Base-by-base conservation (phyloP, 2,888 invertebrate species). In the Drosophila monieri region DNA sequence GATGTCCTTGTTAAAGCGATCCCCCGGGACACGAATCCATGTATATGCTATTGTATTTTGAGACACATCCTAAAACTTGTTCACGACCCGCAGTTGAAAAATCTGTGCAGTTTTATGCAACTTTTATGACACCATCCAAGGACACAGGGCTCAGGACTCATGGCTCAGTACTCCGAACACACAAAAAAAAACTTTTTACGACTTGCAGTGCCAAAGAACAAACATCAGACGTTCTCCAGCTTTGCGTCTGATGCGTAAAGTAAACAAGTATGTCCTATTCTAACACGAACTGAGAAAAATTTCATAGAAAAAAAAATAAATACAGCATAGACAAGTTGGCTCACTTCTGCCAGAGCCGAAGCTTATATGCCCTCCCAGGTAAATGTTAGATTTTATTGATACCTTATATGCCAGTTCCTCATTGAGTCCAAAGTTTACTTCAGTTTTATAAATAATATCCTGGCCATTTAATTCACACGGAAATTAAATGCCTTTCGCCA, bases 81-180 rank as follows among this genome's bases (percentile, higher is more conserved):
- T 43, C 59, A 58, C 47, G 58, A 47, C 74, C 54, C 53, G 9
- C 75, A 44, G 49, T 35, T 47, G 57, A 21, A 27, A 77, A 81
- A 87, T 85, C 80, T 72, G 39, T 64, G 74, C 74, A 85, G 56
- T 78, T 78, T 80, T 73, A 85, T 87, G 79, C 87, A 81, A 87
- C 79, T 81, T 81, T 85, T 85, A 85, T 81, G 87, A 64, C 76
- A 73, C 57, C 59, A 48, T 56, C 64, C 55, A 60, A 57, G 54
- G 57, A 60, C 52, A 49, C 59, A 57, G 55, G 37, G 46, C 27
- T 21, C 32, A 10, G 10, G n/a, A 35, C 35, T 32, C 35, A 35
- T 5, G 5, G n/a, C 35, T 35, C 35, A n/a, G 12, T 3, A 46
- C 25, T 12, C 37, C 1, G 37, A 3, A 37, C 35, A 39, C 25